Percentiles rank a stretch among this genome's conserved stretches.
Evolutionary conservation across 2,888 invertebrate genomes (phyloP).

Genomic region (Ceratothoa steindachneri): DNA sequence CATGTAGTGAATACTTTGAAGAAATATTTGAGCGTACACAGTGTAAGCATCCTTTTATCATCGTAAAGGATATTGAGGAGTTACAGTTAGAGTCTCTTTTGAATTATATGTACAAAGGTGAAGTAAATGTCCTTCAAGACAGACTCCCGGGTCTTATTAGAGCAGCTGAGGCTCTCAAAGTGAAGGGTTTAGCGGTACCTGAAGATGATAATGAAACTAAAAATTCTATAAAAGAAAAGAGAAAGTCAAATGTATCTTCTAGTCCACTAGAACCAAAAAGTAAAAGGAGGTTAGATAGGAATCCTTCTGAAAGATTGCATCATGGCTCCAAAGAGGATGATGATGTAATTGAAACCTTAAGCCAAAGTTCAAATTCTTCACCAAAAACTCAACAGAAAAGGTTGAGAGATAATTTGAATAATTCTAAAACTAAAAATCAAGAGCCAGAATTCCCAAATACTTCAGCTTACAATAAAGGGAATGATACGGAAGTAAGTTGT

Average conservation of each 20-base stretch:
- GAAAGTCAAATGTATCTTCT: conserved; percentile 17
- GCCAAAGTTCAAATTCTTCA: background rate
- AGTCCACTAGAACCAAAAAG: conserved; percentile 8
- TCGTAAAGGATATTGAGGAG: conserved; percentile 38
- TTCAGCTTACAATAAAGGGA: background rate
- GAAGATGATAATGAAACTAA: conserved; percentile 28
- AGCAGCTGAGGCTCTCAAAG: conserved; percentile 36
- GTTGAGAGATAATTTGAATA: background rate
- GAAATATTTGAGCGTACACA: conserved; percentile 42
- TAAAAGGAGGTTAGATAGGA: background rate
- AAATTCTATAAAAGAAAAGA: conserved; percentile 9
- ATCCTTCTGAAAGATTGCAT: background rate
- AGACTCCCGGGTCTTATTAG: conserved; percentile 37
- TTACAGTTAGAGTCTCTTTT: conserved; percentile 35
- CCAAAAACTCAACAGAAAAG: background rate
- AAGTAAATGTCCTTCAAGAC: conserved; percentile 40
- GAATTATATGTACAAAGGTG: conserved; percentile 43
- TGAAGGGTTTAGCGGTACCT: conserved; percentile 40
- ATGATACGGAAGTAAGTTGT: background rate
- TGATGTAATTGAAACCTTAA: background rate
- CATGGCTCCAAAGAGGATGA: background rate
- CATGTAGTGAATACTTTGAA: conserved; percentile 45
- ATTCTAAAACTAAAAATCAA: background rate
- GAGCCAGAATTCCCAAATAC: background rate
- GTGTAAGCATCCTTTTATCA: conserved; percentile 41